These are phyloP conservation scores for Halisarca cf. caerulea DNA, from an alignment of 37 sponge, comb jelly and placozoan species.

Conservation along the genomic window DNA sequence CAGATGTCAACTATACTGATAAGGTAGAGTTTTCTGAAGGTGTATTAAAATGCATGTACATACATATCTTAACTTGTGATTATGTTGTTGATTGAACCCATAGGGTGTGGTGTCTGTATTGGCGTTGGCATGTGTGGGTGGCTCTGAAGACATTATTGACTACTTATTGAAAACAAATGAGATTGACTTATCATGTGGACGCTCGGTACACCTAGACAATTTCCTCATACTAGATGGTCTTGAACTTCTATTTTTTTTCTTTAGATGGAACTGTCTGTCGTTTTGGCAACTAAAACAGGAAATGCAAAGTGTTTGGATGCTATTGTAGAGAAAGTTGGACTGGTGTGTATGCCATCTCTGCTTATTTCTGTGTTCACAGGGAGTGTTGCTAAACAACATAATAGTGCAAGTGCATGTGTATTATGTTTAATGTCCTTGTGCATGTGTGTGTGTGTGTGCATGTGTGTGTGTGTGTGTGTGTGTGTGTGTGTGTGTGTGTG, in stretches of 20 bases:
- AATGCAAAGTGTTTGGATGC: neutral
- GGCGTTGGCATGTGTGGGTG: neutral
- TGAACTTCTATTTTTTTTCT: neutral
- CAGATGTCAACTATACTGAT: neutral
- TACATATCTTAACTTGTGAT: neutral
- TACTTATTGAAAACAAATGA: constrained; percentile 14
- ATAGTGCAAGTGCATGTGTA: constrained; percentile 1
- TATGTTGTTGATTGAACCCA: neutral
- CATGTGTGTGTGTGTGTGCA: no score
- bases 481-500: no score
- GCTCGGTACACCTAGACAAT: no score
- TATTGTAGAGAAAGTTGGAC: neutral
- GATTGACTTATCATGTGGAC: neutral
- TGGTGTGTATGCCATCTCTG: neutral
- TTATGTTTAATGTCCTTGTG: no score
- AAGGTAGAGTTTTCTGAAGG: neutral
- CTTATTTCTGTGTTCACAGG: no score
- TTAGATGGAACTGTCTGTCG: neutral
- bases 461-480: no score
- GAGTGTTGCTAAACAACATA: no score
- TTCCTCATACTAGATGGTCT: neutral
- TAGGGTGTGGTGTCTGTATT: neutral
- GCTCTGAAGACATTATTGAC: constrained; percentile 3
- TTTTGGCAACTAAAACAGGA: neutral
- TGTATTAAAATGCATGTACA: no score